Conservation (phyloP, 1,140 invertebrate species). For the Drosophila ironensis region DNA sequence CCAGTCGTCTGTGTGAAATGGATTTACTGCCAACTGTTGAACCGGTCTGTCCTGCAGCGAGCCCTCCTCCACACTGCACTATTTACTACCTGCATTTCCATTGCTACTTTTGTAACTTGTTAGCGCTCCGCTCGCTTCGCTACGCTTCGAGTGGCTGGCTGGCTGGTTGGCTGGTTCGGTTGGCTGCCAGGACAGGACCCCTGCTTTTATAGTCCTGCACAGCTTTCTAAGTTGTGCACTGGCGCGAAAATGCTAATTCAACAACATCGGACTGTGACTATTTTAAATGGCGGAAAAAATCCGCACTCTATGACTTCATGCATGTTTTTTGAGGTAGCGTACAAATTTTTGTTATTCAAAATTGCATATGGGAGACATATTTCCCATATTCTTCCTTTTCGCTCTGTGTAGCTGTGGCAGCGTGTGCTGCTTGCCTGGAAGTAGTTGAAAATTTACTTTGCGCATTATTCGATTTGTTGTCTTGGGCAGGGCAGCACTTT, state of each 20-base stretch:
- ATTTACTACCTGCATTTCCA: slow-evolving; percentile 80
- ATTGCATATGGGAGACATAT: no score
- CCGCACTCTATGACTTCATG: no score
- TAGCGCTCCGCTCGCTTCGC: slow-evolving; percentile 56
- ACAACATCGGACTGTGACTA: not conserved
- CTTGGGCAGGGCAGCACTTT: slow-evolving; percentile 74
- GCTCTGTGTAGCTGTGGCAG: no score
- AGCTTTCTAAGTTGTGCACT: slow-evolving; percentile 18
- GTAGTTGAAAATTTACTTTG: slow-evolving; percentile 78
- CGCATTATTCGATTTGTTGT: slow-evolving; percentile 80
- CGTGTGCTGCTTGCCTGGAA: slow-evolving; percentile 21
- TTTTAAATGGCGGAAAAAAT: no score
- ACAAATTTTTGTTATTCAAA: no score
- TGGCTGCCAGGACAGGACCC: slow-evolving; percentile 1
- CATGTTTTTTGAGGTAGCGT: no score
- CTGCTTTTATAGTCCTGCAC: slow-evolving; percentile 50
- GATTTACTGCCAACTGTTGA: slow-evolving; percentile 81
- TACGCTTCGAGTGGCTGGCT: slow-evolving; percentile 30
- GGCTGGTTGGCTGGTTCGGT: no score
- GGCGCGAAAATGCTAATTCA: not conserved
- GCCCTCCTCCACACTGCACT: slow-evolving; percentile 20
- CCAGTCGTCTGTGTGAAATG: slow-evolving; percentile 80
- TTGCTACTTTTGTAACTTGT: slow-evolving; percentile 80
- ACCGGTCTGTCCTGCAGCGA: slow-evolving; percentile 8
- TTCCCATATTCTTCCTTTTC: no score